These are phyloP conservation scores for Siniperca obscura DNA, from an alignment of 2,797 vertebrate genomes.

Conservation along the genomic window DNA sequence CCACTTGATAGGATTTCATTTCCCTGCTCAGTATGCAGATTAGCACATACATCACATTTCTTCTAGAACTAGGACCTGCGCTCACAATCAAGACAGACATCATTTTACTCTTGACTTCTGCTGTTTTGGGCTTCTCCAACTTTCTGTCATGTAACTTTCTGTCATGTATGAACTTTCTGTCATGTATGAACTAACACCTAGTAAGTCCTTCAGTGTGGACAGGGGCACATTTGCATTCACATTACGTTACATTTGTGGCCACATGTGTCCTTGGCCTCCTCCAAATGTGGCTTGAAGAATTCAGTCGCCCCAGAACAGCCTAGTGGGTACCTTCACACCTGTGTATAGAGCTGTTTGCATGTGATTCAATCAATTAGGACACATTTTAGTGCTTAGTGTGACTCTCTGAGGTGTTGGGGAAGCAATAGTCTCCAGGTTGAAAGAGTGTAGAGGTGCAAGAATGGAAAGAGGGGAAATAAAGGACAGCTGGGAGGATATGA, in stretches of 20 bases:
- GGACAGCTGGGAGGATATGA: constrained; percentile 64
- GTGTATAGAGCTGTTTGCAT: constrained; percentile 42
- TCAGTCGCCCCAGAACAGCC: background rate
- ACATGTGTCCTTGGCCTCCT: constrained; percentile 36
- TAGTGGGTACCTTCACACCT: constrained; percentile 49
- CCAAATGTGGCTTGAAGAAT: constrained; percentile 43
- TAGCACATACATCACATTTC: background rate
- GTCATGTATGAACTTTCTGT: background rate
- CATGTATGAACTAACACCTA: constrained; percentile 9
- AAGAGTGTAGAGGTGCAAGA: constrained; percentile 58
- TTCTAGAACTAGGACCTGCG: background rate
- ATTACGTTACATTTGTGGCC: constrained; percentile 11
- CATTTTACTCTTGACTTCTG: background rate
- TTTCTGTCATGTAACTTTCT: too few relatives aligned
- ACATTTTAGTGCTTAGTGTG: constrained; percentile 41
- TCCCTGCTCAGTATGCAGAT: constrained; percentile 15
- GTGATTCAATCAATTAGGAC: constrained; percentile 28
- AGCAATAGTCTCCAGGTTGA: constrained; percentile 62
- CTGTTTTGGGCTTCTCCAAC: constrained; percentile 6
- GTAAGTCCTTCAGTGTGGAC: constrained; percentile 3
- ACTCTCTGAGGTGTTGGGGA: constrained; percentile 65
- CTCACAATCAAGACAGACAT: background rate
- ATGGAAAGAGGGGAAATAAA: constrained; percentile 55
- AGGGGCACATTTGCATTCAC: constrained; percentile 22
- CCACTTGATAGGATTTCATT: constrained; percentile 6